Percentiles rank a stretch among this genome's conserved stretches.
phyloP scores from a whole-genome alignment of 2,113 vertebrate genomes.

The Chloebia gouldiae region DNA sequence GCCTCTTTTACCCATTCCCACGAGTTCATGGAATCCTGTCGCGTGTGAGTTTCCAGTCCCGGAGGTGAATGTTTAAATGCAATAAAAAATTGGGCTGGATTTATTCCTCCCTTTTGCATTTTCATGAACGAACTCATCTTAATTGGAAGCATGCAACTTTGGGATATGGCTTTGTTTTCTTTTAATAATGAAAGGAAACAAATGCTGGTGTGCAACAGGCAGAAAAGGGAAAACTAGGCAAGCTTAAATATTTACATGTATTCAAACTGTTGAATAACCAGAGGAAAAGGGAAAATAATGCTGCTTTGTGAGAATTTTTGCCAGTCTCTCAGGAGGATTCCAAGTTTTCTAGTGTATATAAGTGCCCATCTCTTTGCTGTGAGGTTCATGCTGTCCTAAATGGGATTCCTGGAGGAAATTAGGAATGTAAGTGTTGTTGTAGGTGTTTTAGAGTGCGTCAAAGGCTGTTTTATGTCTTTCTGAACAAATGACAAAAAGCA shows the following conservation, averaged over 20 bases:
- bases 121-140: slow-evolving; percentile 33
- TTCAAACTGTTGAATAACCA: slow-evolving; percentile 29
- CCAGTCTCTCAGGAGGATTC: neutral
- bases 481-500: neutral
- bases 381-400: neutral
- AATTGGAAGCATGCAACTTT: slow-evolving; percentile 36
- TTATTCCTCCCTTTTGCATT: slow-evolving; percentile 34
- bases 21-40: neutral
- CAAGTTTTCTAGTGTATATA: neutral
- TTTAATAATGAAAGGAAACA: slow-evolving; percentile 59
- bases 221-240: neutral
- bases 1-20: neutral
- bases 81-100: slow-evolving; percentile 10
- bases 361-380: neutral
- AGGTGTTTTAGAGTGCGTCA: neutral
- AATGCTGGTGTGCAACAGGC: slow-evolving; percentile 7
- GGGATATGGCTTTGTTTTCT: slow-evolving; percentile 41
- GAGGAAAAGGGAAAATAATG: neutral
- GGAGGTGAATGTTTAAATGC: slow-evolving; percentile 33
- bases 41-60: neutral
- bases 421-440: neutral
- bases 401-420: neutral
- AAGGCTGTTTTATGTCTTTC: neutral
- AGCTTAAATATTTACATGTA: slow-evolving; percentile 41
- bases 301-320: neutral